Conservation (phyloP, 2,113 vertebrate species). For the Hypanus sabinus region DNA sequence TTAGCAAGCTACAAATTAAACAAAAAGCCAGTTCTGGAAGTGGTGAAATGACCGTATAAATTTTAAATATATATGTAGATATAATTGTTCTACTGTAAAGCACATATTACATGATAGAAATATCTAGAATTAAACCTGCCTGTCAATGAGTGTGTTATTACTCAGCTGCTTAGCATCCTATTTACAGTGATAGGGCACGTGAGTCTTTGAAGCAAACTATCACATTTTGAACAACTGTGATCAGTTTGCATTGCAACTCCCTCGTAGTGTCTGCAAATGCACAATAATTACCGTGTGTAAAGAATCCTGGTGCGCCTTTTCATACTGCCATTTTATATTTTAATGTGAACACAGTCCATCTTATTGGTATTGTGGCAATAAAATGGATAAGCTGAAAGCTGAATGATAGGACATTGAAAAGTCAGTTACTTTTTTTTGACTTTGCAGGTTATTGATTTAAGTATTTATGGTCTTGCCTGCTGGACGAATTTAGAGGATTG, state of each 20-base stretch:
- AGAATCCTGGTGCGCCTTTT: neutral
- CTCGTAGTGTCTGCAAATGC: neutral
- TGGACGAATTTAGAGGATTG: neutral
- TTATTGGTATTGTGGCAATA: constrained; percentile 23
- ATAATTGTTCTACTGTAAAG: neutral
- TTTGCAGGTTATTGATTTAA: neutral
- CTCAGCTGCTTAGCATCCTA: neutral
- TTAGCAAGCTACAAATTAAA: neutral
- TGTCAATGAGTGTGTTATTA: neutral
- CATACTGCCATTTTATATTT: neutral
- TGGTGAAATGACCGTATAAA: neutral
- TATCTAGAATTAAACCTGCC: neutral
- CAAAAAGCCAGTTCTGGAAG: neutral
- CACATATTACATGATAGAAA: neutral
- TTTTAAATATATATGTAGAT: neutral
- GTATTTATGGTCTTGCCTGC: neutral
- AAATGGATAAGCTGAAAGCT: neutral
- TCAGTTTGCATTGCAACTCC: neutral
- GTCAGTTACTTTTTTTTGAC: neutral
- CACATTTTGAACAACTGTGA: neutral
- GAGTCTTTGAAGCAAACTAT: neutral
- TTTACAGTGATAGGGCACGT: neutral
- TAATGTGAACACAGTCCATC: neutral
- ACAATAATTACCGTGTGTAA: neutral
- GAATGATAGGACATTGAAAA: neutral